Evolutionary conservation across 2,797 vertebrate genomes (phyloP).

Genomic region (Rhincodon typus): DNA sequence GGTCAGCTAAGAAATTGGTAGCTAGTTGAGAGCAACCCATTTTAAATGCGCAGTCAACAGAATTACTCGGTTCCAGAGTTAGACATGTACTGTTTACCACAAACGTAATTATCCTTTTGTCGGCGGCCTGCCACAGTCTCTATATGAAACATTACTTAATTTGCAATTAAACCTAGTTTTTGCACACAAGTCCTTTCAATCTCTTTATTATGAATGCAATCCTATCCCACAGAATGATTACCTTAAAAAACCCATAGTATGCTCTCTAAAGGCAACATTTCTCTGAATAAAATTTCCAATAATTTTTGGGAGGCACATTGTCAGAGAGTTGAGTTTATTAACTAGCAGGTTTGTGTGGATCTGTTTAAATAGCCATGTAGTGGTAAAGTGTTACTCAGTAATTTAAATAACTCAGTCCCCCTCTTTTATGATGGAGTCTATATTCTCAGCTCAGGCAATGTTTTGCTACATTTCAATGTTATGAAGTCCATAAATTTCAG

Average conservation of each 20-base stretch:
- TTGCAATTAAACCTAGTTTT: not conserved
- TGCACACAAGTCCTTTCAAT: not conserved
- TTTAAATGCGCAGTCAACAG: not conserved
- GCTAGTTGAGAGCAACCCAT: not conserved
- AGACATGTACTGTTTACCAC: not conserved
- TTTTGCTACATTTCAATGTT: not conserved
- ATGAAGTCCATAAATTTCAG: not conserved
- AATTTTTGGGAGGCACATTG: not conserved
- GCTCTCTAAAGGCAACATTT: not conserved
- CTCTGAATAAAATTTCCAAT: not conserved
- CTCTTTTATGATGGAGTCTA: not conserved
- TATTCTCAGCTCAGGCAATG: not conserved
- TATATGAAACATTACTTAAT: no score
- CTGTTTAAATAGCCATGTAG: not conserved
- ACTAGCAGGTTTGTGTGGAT: not conserved
- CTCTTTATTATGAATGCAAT: not conserved
- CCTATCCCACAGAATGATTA: not conserved
- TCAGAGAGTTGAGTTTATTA: not conserved
- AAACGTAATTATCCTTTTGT: not conserved
- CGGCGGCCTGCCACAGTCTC: not conserved
- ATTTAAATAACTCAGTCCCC: not conserved
- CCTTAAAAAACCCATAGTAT: not conserved
- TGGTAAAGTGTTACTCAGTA: not conserved
- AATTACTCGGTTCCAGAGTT: not conserved
- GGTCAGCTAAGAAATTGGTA: not conserved